Base-by-base conservation (phyloP, 1,140 invertebrate genomes). In the Heliothis virescens region DNA sequence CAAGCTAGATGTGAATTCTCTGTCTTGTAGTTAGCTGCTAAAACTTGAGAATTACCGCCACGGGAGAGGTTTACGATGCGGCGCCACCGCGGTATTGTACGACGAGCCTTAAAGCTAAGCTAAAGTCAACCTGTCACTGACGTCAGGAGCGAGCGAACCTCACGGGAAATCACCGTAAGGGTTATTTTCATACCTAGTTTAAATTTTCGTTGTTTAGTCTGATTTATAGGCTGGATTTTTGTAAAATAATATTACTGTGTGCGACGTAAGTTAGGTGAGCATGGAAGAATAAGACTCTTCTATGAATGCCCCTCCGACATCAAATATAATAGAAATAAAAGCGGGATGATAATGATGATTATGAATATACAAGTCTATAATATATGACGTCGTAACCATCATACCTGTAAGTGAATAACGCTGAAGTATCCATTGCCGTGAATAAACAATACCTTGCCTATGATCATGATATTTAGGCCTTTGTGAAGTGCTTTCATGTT, bases 121-220 rank as follows among this genome's bases (percentile, higher is more conserved):
- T 59, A 59, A 73, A 73, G 13, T 69, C 65, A 52, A 73, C 71
- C 71, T 47, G 71, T 73, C 71, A 29, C 7, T 21, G 18, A 34
- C 34, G 13, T 73, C 60, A 53, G 29, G 53, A 15, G 15, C 55
- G 16, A 18, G n/a, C 29, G 11, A n/a, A 15, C 47, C 88, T 73
- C 84, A 7, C 13, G 88, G 86, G 89, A 91, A 90, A 91, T 90
- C 85, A 90, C 73, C 81, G 71, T 81, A 82, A 87, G 80, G 85
- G 83, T 73, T 87, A 86, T 81, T 85, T 85, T 87, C 83, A 90
- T 87, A 82, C 80, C 65, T 79, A 82, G 72, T 81, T 86, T 72
- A 62, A 78, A 72, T 72, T 15, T 72, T 26, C 52, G 21, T 55
- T 41, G 21, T 57, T 41, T 47, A 2, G 55, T 57, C 16, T 9